Conservation (phyloP, 2,113 vertebrate genomes). For the Cinclus cinclus region DNA sequence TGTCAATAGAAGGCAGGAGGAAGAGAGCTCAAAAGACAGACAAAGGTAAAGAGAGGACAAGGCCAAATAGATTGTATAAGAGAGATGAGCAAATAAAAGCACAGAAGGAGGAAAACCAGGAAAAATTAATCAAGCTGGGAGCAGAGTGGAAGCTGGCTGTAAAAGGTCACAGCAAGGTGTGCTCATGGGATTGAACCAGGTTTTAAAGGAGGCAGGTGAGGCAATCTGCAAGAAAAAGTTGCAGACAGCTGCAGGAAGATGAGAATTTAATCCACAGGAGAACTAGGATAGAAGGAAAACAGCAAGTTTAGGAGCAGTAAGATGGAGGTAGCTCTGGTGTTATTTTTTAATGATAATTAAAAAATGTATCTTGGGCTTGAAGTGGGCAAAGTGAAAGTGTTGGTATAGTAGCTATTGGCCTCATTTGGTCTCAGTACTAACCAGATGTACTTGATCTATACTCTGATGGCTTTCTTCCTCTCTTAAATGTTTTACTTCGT, state of each 20-base stretch:
- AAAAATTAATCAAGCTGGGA: constrained; percentile 23
- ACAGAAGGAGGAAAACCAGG: not conserved
- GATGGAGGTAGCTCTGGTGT: not conserved
- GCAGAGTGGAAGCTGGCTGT: not conserved
- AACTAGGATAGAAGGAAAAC: not conserved
- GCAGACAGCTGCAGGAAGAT: not conserved
- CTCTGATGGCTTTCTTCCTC: not conserved
- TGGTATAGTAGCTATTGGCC: not conserved
- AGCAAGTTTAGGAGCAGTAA: not conserved
- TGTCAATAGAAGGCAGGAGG: not conserved
- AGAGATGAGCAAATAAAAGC: not conserved
- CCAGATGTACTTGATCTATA: not conserved
- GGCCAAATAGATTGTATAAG: not conserved
- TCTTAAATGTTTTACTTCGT: not conserved
- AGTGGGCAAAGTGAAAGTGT: not conserved
- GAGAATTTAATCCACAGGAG: not conserved
- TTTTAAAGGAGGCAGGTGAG: not conserved
- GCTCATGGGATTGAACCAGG: not conserved
- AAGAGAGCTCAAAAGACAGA: not conserved
- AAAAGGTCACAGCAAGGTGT: not conserved
- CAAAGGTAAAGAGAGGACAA: constrained; percentile 13
- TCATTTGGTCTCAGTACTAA: not conserved
- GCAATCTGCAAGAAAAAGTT: not conserved
- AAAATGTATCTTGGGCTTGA: not conserved
- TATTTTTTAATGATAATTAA: not conserved